Conservation (phyloP, 1,140 invertebrate genomes). For the Bombus haemorrhoidalis region DNA sequence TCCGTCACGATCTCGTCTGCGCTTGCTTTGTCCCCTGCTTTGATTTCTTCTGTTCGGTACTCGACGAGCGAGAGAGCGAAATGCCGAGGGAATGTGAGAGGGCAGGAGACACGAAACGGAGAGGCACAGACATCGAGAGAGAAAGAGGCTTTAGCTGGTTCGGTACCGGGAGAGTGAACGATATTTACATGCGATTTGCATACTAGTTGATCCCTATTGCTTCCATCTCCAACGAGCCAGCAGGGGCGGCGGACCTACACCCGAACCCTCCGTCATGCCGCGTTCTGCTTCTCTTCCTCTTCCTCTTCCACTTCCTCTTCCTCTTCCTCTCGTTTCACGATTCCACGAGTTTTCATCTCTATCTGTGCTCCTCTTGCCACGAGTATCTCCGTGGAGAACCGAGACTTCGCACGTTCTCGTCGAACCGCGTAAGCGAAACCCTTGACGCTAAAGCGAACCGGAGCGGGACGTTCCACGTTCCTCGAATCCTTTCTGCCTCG, state of each 20-base stretch:
- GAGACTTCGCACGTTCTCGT: slow-evolving; percentile 58
- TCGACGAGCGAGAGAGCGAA: slow-evolving; percentile 58
- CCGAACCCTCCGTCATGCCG: slow-evolving; percentile 76
- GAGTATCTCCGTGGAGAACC: slow-evolving; percentile 35
- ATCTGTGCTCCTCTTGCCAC: slow-evolving; percentile 34
- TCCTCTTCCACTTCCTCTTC: slow-evolving; percentile 33
- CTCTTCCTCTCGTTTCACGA: slow-evolving; percentile 52
- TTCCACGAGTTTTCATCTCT: slow-evolving; percentile 63
- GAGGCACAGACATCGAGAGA: slow-evolving; percentile 61
- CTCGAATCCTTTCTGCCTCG: slow-evolving; percentile 60
- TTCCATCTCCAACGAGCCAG: slow-evolving; percentile 81
- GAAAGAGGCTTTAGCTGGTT: slow-evolving; percentile 64
- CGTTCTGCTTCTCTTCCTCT: slow-evolving; percentile 49
- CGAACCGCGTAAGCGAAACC: slow-evolving; percentile 65
- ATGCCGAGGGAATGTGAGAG: slow-evolving; percentile 51
- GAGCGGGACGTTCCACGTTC: slow-evolving; percentile 53
- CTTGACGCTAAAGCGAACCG: slow-evolving; percentile 68
- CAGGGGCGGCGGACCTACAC: slow-evolving; percentile 76
- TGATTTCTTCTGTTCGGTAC: slow-evolving; percentile 80
- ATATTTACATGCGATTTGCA: slow-evolving; percentile 84
- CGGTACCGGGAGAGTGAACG: slow-evolving; percentile 79
- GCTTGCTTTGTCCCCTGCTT: slow-evolving; percentile 80
- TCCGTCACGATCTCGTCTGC: slow-evolving; percentile 77
- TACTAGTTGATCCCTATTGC: slow-evolving; percentile 84
- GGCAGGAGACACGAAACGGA: slow-evolving; percentile 42